Evolutionary conservation across 2,888 invertebrate genomes (phyloP), one percentile per base, ranked within the genome.

Genomic region (Kryphioiulus occultus): DNA sequence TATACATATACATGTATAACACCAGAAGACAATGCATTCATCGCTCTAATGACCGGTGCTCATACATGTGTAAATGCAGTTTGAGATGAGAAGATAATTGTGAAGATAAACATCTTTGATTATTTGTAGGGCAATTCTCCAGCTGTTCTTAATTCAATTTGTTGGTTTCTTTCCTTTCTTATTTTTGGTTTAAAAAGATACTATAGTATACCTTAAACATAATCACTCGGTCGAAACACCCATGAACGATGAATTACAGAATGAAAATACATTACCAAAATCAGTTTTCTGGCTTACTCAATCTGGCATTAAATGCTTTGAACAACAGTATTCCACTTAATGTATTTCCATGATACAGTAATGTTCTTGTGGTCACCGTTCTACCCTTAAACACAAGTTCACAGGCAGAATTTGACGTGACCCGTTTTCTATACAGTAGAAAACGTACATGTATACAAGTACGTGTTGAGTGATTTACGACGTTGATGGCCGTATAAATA

Each of bases 111-210:
- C 68, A 68, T 22, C 68, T 68, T 68, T 68, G 26, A 68, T 68
- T 68, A 68, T 68, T 1, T 68, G 68, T 7, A 26, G 1, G 10
- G 22, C 68, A 68, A 68, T 68, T 68, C 68, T 68, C 22, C 68
- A 68, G 68, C 68, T 68, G 68, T 68, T 26, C 59, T n/a, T 59
- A 19, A 59, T 59, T 59, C 68, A 2, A 1, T 26, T 26, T 26
- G 10, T 68, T 15, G 44, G 53, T 9, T 68, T 68, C n/a, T 59
- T 19, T n/a, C n/a, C n/a, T n/a, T n/a, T n/a, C n/a, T n/a, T n/a
- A n/a, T n/a, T n/a, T 68, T 68, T 68, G 68, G 68, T 68, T 68
- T 68, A n/a, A 68, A 68, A 1, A n/a, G n/a, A n/a, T n/a, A n/a
- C n/a, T n/a, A n/a, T n/a, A n/a, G n/a, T n/a, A n/a, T n/a, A n/a